Conservation (phyloP, 2,113 vertebrate species). For the Engystomops pustulosus region DNA sequence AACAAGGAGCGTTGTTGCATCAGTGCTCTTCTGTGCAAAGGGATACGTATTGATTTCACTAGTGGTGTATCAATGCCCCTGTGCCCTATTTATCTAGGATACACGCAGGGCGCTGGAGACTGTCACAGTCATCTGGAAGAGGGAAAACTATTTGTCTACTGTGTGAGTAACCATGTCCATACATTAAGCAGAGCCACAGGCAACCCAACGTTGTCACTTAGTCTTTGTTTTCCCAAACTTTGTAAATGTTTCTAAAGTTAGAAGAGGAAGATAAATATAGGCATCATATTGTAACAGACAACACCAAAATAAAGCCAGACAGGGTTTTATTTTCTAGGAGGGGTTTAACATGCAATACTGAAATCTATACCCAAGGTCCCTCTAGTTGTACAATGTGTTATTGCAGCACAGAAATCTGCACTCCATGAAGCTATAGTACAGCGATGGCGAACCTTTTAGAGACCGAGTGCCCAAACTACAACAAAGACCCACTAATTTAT, state of each 20-base stretch:
- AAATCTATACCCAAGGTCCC: constrained; percentile 31
- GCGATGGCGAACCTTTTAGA: too few relatives aligned
- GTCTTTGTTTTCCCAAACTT: neutral
- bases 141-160: neutral
- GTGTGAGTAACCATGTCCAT: neutral
- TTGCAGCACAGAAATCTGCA: neutral
- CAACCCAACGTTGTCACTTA: neutral
- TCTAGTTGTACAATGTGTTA: constrained; percentile 23
- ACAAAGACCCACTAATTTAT: too few relatives aligned
- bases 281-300: neutral
- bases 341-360: neutral
- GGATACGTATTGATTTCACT: neutral
- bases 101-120: neutral
- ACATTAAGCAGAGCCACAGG: neutral
- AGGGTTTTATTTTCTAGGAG: neutral
- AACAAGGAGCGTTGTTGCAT: constrained; percentile 2
- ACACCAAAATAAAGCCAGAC: neutral
- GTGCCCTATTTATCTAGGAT: neutral
- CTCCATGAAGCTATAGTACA: neutral
- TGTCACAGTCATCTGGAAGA: neutral
- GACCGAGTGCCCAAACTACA: too few relatives aligned
- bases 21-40: constrained; percentile 40
- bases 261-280: neutral
- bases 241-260: neutral
- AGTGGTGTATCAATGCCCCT: constrained; percentile 4